Percentiles rank a stretch among this genome's conserved stretches.
Evolutionary conservation across 2,113 vertebrate genomes (phyloP).

Genomic region (Fregetta grallaria): DNA sequence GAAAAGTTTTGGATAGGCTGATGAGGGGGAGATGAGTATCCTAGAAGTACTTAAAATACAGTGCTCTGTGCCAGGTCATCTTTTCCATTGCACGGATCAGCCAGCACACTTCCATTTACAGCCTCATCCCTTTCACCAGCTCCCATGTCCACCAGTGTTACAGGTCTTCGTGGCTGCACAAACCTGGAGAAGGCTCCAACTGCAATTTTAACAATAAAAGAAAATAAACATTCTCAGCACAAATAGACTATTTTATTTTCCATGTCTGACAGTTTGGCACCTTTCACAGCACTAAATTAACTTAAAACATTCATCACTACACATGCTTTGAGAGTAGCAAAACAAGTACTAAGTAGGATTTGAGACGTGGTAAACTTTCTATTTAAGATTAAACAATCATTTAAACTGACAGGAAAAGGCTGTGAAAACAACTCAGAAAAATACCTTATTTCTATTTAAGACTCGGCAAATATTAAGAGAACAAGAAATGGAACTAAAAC

Average conservation of each 20-base stretch:
- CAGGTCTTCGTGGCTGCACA: not conserved
- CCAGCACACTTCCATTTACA: not conserved
- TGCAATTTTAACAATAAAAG: not conserved
- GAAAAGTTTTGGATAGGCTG: not conserved
- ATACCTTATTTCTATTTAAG: not conserved
- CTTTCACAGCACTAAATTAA: not conserved
- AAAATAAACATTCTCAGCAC: not conserved
- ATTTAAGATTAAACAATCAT: slow-evolving; percentile 21
- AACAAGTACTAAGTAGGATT: not conserved
- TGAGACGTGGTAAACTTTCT: slow-evolving; percentile 31
- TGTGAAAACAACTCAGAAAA: slow-evolving; percentile 36
- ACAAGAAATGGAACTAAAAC: not conserved
- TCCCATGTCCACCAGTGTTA: not conserved
- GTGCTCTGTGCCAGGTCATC: not conserved
- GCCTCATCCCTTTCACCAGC: not conserved
- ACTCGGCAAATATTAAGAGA: not conserved
- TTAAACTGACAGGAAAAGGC: slow-evolving; percentile 5
- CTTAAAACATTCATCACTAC: slow-evolving; percentile 9
- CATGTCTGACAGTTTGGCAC: not conserved
- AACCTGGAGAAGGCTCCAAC: not conserved
- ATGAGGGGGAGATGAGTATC: not conserved
- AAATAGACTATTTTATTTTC: not conserved
- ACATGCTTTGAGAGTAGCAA: not conserved
- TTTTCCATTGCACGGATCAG: not conserved
- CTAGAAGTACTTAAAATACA: not conserved